Conservation (phyloP, 2,797 vertebrate species). For the Paedocypris micromegethes region DNA sequence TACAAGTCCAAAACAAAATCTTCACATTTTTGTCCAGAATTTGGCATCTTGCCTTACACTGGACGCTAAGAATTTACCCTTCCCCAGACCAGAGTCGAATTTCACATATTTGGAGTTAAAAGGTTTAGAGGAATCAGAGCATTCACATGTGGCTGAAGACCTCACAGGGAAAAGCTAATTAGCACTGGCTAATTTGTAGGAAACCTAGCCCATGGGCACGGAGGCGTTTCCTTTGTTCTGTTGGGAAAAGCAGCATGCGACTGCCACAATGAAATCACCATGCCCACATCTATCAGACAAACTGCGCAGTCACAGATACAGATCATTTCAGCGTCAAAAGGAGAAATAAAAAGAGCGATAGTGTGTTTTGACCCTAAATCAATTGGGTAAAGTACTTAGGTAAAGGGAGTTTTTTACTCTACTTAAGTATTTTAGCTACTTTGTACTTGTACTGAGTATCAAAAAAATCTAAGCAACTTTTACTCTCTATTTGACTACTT, state of each 20-base stretch:
- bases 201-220: conserved; percentile 57
- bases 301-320: conserved; percentile 21
- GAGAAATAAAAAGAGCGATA: background rate
- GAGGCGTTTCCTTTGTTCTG: conserved; percentile 61
- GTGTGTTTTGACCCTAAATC: too few species aligned
- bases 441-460: too few species aligned
- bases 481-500: too few species aligned
- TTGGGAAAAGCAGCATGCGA: conserved; percentile 60
- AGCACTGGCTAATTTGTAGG: conserved; percentile 60
- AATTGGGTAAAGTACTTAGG: too few species aligned
- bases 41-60: too few species aligned
- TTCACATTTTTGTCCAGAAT: background rate
- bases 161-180: conserved; percentile 63
- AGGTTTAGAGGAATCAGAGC: conserved; percentile 17
- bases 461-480: too few species aligned
- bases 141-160: conserved; percentile 45
- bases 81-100: conserved; percentile 1
- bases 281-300: conserved; percentile 37
- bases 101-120: conserved; percentile 13
- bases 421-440: too few species aligned
- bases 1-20: conserved; percentile 52
- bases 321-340: conserved; percentile 19
- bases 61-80: too few species aligned
- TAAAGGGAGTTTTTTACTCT: too few species aligned
- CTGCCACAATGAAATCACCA: conserved; percentile 58